A percentile compares a stretch with the other conserved stretches of the same genome.
phyloP scores from a whole-genome alignment of 2,797 vertebrate species.

The Pseudomugil gertrudae region DNA sequence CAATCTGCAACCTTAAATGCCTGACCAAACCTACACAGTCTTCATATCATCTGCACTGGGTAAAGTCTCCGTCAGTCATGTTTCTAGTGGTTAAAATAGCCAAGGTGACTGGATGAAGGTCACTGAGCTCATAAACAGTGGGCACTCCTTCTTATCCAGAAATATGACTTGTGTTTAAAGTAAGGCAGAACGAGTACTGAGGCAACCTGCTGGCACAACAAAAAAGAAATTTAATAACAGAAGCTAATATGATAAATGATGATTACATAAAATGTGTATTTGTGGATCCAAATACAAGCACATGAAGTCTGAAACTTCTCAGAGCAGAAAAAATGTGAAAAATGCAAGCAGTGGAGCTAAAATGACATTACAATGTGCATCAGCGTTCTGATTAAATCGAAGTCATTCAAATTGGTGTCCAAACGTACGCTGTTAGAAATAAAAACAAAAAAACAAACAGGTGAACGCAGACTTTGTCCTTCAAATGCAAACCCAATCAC shows the following conservation, averaged over 20 bases:
- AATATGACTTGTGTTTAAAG: constrained; percentile 53
- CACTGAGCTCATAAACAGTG: constrained; percentile 51
- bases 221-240: constrained; percentile 23
- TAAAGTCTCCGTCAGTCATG: constrained; percentile 50
- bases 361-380: not conserved
- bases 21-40: constrained; percentile 24
- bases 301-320: not conserved
- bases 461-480: not conserved
- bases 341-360: not conserved
- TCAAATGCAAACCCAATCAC: constrained; percentile 13
- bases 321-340: not conserved
- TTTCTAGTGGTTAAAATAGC: constrained; percentile 55
- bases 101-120: constrained; percentile 65
- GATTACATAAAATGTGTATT: not conserved
- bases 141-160: constrained; percentile 44
- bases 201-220: constrained; percentile 25
- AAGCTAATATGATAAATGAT: not conserved
- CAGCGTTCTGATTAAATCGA: not conserved
- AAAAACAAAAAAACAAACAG: no score
- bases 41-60: not conserved
- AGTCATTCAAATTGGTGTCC: not conserved
- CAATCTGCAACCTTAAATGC: constrained; percentile 1
- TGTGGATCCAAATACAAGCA: constrained; percentile 7
- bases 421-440: not conserved
- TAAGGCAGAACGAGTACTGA: constrained; percentile 34